A percentile compares a stretch with the other conserved stretches of the same genome.
Conservation (phyloP, 2,113 vertebrate species). For the Pachypanchax playfairii region DNA sequence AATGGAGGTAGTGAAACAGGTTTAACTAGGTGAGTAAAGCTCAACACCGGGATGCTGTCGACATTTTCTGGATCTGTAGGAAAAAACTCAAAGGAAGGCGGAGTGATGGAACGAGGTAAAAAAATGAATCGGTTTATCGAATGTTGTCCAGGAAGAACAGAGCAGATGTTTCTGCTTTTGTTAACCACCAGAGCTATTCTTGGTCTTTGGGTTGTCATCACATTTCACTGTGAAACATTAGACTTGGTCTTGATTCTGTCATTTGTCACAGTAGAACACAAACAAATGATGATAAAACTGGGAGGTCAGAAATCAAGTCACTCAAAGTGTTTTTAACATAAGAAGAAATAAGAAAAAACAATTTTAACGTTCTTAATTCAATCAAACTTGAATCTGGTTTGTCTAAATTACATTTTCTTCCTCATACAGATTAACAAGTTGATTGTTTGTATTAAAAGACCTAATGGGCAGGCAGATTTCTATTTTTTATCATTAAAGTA, state of each 20-base stretch:
- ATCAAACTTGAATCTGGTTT: background rate
- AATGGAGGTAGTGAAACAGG: background rate
- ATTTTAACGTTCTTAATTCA: background rate
- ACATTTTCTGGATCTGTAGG: conserved; percentile 49
- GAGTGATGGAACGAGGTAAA: conserved; percentile 48
- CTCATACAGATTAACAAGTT: background rate
- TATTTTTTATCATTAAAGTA: no score
- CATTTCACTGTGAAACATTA: conserved; percentile 70
- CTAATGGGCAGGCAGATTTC: no score
- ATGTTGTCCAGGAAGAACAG: conserved; percentile 19
- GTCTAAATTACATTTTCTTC: background rate
- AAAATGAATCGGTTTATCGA: conserved; percentile 52
- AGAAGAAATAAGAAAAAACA: no score
- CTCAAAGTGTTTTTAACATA: background rate
- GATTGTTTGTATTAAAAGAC: background rate
- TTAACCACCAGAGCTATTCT: conserved; percentile 73
- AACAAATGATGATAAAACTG: conserved; percentile 13
- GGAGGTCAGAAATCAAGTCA: background rate
- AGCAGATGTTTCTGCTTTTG: conserved; percentile 48
- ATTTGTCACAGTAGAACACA: conserved; percentile 27
- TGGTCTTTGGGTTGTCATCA: conserved; percentile 71
- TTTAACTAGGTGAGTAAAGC: conserved; percentile 31
- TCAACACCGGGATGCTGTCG: conserved; percentile 20
- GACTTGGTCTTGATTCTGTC: conserved; percentile 58
- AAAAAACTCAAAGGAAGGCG: conserved; percentile 29